Base-by-base conservation (phyloP, 1,140 invertebrate genomes). In the Caenorhabditis briggsae region DNA sequence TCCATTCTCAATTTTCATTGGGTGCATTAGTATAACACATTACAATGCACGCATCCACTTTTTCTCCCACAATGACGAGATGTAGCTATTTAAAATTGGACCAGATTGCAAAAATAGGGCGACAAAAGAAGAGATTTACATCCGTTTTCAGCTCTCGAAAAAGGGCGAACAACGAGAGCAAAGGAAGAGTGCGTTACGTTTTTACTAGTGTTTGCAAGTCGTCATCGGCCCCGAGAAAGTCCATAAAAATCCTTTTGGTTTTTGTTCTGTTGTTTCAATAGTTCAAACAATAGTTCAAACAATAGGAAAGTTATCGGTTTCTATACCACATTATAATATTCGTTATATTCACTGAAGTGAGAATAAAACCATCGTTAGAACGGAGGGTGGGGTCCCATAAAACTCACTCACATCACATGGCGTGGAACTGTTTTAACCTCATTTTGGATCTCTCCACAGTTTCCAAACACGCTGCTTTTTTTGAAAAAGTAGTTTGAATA, bases 151-250 rank as follows among this genome's bases (percentile, higher is more conserved):
- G 33, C 33, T 33, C 33, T 33, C 2, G 18, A 11, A 48, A 14
- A 53, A 78, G 70, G 70, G 18, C 18, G 70, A 78, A 78, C 70
- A 78, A 78, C 70, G 70, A 50, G 70, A 46, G 33, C 33, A 33
- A 33, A 78, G n/a, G 12, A 78, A n/a, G 70, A 78, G 70, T 78
- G 43, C 46, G 43, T 78, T 78, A 78, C 43, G 70, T 78, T 78
- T 78, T 50, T 78, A 50, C 46, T 50, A 78, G 70, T 78, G 70
- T 78, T 78, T 78, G 46, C 46, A 9, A 50, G 50, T n/a, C 70
- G 53, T 23, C 46, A 18, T 23, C 70, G 50, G 25, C 70, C 50
- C 70, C 70, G 7, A n/a, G 50, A 78, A 78, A 78, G 70, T 78
- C 70, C 70, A 78, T 78, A 78, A 78, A 78, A 20, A n/a, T 53